A percentile compares a stretch with the other conserved stretches of the same genome.
phyloP scores from a whole-genome alignment of 2,888 invertebrate species.

The Himalopsyche tibetana region DNA sequence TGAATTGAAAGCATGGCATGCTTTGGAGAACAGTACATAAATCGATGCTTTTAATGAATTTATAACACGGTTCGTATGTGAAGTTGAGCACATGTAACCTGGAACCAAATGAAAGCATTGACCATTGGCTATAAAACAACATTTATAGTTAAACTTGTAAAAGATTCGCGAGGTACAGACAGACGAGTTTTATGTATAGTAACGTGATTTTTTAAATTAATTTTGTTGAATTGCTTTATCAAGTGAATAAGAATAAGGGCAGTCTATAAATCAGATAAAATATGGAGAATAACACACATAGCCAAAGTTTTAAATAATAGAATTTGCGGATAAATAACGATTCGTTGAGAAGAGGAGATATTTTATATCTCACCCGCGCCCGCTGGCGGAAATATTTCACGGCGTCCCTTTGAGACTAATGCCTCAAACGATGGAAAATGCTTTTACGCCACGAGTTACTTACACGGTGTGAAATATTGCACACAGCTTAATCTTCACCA shows the following conservation, averaged over 20 bases:
- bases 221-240: too few relatives aligned
- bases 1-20: too few relatives aligned
- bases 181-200: too few relatives aligned
- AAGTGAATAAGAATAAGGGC: not conserved
- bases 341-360: constrained; percentile 18
- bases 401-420: constrained; percentile 58
- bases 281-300: not conserved
- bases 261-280: not conserved
- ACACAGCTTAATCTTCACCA: not conserved
- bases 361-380: constrained; percentile 18
- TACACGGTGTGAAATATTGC: constrained; percentile 17
- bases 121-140: not conserved
- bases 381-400: constrained; percentile 29
- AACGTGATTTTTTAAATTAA: too few relatives aligned
- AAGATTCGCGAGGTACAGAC: too few relatives aligned
- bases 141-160: too few relatives aligned
- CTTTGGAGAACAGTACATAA: too few relatives aligned
- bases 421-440: constrained; percentile 50
- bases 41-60: too few relatives aligned
- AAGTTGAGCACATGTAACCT: too few relatives aligned
- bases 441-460: constrained; percentile 1
- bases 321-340: constrained; percentile 24
- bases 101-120: too few relatives aligned
- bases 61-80: too few relatives aligned
- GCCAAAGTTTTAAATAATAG: constrained; percentile 1